These are phyloP conservation scores for Hippocampus comes DNA, from an alignment of 2,113 vertebrate species.

Conservation along the genomic window DNA sequence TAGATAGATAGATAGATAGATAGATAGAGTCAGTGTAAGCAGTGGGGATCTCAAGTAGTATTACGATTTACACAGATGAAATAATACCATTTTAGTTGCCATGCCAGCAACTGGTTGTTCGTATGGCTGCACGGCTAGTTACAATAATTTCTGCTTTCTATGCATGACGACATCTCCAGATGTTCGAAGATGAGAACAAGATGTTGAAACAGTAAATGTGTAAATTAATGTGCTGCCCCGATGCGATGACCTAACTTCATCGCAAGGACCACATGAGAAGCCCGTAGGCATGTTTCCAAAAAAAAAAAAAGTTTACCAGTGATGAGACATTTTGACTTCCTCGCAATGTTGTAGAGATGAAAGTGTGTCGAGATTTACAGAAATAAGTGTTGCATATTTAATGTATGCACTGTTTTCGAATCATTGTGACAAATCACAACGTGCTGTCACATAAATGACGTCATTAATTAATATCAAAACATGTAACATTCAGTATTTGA, in stretches of 20 bases:
- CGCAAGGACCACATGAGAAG: background rate
- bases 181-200: constrained; percentile 16
- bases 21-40: constrained; percentile 1
- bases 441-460: no score
- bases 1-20: no score
- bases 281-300: no score
- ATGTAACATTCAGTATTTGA: no score
- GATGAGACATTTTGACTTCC: no score
- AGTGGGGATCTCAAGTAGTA: constrained; percentile 13
- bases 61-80: constrained; percentile 13
- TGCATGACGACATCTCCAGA: constrained; percentile 4
- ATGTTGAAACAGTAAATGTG: constrained; percentile 10
- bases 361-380: no score
- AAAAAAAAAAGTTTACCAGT: no score
- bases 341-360: no score
- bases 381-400: no score
- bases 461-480: no score
- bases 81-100: constrained; percentile 12
- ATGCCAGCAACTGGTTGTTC: constrained; percentile 12
- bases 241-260: background rate
- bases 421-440: no score
- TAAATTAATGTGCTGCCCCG: background rate
- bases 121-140: constrained; percentile 25
- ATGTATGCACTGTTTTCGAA: no score
- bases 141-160: constrained; percentile 16